Base-by-base conservation (phyloP, 2,797 vertebrate genomes). In the Gorsachius magnificus region DNA sequence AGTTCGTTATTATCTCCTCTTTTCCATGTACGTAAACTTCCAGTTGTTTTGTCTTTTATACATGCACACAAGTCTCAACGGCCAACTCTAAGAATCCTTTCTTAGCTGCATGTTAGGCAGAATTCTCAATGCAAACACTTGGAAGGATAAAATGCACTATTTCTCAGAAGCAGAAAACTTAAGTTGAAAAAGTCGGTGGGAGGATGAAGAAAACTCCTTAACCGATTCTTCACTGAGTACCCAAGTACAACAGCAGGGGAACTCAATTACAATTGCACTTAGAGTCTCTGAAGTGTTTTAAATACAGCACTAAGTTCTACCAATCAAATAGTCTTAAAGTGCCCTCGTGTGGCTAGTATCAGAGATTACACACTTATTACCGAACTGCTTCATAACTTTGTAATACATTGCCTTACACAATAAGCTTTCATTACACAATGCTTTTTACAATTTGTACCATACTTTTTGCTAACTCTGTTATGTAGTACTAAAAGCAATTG, bases 311-410 rank as follows among this genome's bases (percentile, higher is more conserved):
- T 6, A 8, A 21, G 13, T 10, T 25, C 22, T 5, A 28, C 21
- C 60, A 85, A 33, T 54, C 35, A 45, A 21, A 36, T 14, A 82
- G 90, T 60, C 61, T 87, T 84, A 41, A 43, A 96, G 84, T 43
- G 96, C 98, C 98, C 96, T 95, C 98, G 18, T 48, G 97, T 97
- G 98, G 97, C 68, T 22, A 43, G 57, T 31, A 43, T 13, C 21
- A 4, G 28, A 13, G 31, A 58, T 25, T 58, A 54, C 90, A 89
- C 10, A 18, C 4, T 8, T 41, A 14, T 1, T 6, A 58, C 33
- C 50, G 61, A 35, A 82, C 2, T 2, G 14, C n/a, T 81, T 81
- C 57, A 0, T 10, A 54, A 12, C 8, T 4, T 15, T 5, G 6
- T 20, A 53, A 56, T 14, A 35, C 33, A 8, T 0, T 4, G 28